Base-by-base conservation (phyloP, 2,888 invertebrate species). In the Antitype chi region DNA sequence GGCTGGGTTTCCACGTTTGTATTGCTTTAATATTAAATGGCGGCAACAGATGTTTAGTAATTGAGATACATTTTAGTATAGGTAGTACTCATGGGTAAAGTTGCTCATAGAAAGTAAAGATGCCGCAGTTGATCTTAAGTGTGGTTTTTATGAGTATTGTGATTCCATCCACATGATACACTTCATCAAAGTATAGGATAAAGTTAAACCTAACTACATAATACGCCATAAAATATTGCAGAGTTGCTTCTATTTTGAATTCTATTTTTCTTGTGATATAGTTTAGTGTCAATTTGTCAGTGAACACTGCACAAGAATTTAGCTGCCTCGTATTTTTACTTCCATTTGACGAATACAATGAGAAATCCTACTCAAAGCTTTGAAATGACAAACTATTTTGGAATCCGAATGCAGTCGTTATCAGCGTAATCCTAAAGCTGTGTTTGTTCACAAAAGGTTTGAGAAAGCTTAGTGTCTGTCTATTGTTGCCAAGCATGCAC, bases 401-500 rank as follows among this genome's bases (percentile, higher is more conserved):
- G 59, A 38, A 53, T 47, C 28, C 15, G 43, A 74, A 60, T 55
- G 32, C 57, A 59, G 2, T 38, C 47, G 47, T 20, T 53, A 74
- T 55, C 59, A 17, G 25, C 13, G 2, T 81, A 81, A 79, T 67
- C 23, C 55, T 53, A 28, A 81, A 80, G 43, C 78, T 25, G 47
- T 47, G 38, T 62, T 74, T 47, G 75, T 28, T 74, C 49, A 74
- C 55, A 67, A 74, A 74, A 38, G 66, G 66, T 49, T 60, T 49
- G 68, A n/a, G 17, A n/a, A 43, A 52, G 38, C 15, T 11, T 32
- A 75, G 7, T 9, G 38, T n/a, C 7, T 38, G 13, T 5, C 11
- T 49, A 28, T 11, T 64, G 25, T 43, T 63, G 20, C 49, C 25
- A 32, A 52, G 20, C 28, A 49, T 78, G 38, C 28, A 23, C 2